Evolutionary conservation across 1,140 invertebrate genomes (phyloP), one percentile per base, ranked within the genome.

Genomic region (Pogonomyrmex californicus): DNA sequence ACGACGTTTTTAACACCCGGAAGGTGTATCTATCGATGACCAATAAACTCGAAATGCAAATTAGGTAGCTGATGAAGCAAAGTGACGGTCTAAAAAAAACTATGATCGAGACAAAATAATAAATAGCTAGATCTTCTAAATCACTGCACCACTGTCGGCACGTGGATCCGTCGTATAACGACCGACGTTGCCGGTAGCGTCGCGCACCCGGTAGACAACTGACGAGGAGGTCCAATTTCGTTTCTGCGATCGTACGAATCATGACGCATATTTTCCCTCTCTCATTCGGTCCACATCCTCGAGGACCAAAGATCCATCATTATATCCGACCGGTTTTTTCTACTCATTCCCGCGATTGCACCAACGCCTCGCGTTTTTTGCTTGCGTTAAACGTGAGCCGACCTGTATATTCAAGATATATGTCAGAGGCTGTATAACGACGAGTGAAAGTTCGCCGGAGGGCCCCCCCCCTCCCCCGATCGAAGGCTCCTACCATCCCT

Each of bases 381-480:
- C 10, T 30, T 2, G 12, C 5, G 38, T 17, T 17, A n/a, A 54
- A 60, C 41, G 33, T n/a, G 41, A 33, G 33, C 1, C 78, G 78
- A 81, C 62, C 62, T 79, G 62, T 68, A 54, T 14, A 30, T 6
- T 1, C 7, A 23, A 49, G 70, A 93, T 92, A 88, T 87, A 62
- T 91, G 91, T 89, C 88, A 91, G 91, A 75, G 30, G 70, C 86
- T 63, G 58, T 70, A 66, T 91, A 92, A 75, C 47, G 60, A 14
- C 36, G 7, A 92, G 92, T 93, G 92, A 93, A 93, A 93, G 92
- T 93, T 91, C 7, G 68, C 85, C 73, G 49, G 14, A 63, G 83
- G 85, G 86, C n/a, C 44, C 47, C 41, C 33, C 5, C 9, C 47
- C 41, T 33, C 23, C 23, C 5, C 9, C 17, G n/a, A 68, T 68